Conservation (phyloP, 2,797 vertebrate genomes). For the Dipus sagitta region DNA sequence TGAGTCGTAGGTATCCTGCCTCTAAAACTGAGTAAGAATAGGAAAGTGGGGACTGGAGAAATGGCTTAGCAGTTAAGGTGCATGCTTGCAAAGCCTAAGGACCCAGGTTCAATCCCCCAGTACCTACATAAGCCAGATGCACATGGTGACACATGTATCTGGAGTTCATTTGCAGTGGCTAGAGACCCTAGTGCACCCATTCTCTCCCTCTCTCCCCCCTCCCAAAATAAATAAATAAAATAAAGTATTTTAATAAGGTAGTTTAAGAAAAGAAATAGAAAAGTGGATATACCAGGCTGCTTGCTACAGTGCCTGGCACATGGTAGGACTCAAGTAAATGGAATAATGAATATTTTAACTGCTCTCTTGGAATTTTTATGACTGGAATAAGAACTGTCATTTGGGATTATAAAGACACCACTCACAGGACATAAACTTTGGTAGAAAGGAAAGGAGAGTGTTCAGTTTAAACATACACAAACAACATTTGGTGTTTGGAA, state of each 20-base stretch:
- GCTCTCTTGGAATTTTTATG: neutral
- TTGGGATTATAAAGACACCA: neutral
- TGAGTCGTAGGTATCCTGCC: neutral
- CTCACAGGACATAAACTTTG: neutral
- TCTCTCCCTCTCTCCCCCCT: too few relatives aligned
- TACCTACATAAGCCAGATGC: too few relatives aligned
- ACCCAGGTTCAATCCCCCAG: too few relatives aligned
- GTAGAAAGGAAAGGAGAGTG: neutral
- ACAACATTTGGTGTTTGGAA: neutral
- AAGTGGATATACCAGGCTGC: neutral
- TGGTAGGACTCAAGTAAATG: neutral
- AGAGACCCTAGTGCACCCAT: too few relatives aligned
- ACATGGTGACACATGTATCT: too few relatives aligned
- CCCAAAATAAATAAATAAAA: too few relatives aligned
- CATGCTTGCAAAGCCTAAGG: too few relatives aligned
- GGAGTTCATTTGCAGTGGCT: too few relatives aligned
- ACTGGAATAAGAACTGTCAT: neutral
- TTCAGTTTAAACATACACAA: neutral
- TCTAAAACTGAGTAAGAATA: neutral
- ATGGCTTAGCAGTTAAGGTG: too few relatives aligned
- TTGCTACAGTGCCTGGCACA: neutral
- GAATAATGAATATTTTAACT: neutral
- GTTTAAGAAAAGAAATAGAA: neutral
- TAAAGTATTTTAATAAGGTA: too few relatives aligned
- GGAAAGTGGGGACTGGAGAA: too few relatives aligned